Percentiles rank a stretch among this genome's conserved stretches.
phyloP scores from a whole-genome alignment of 1,140 invertebrate species.

The Archegozetes longisetosus region DNA sequence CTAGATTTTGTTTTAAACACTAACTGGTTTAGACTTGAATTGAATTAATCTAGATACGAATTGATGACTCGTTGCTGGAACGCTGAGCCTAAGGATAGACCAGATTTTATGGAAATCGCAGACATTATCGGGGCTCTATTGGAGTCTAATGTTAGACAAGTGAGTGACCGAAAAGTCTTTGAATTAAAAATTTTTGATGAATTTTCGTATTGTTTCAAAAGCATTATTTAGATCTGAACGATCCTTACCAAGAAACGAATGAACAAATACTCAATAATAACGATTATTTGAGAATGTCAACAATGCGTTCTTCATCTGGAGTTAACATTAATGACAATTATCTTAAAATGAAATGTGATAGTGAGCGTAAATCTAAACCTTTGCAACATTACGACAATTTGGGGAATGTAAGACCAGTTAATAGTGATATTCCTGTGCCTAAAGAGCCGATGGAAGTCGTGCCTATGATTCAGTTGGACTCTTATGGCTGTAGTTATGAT shows the following conservation, averaged over 20 bases:
- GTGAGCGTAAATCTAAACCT: not conserved
- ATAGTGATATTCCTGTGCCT: not conserved
- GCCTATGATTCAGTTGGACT: not conserved
- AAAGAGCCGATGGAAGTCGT: not conserved
- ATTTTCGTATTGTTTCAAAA: not conserved
- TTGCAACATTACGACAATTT: not conserved
- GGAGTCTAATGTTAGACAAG: constrained; percentile 29
- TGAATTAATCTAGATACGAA: constrained; percentile 54
- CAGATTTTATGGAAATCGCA: constrained; percentile 44
- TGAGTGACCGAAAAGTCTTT: constrained; percentile 39
- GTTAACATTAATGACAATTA: too few species aligned
- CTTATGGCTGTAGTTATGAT: too few species aligned
- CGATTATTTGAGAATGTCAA: constrained; percentile 10
- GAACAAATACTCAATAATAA: constrained; percentile 29
- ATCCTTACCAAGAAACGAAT: constrained; percentile 25
- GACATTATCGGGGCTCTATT: too few species aligned
- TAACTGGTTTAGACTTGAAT: constrained; percentile 49
- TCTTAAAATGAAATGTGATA: not conserved
- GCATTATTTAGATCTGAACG: not conserved
- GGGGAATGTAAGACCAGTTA: not conserved
- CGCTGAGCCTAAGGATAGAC: constrained; percentile 50
- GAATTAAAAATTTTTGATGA: constrained; percentile 26
- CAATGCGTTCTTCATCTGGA: constrained; percentile 13
- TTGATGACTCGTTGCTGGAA: constrained; percentile 63
- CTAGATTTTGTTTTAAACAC: not conserved